Base-by-base conservation (phyloP, 2,888 invertebrate genomes). In the Antheraea yamamai region DNA sequence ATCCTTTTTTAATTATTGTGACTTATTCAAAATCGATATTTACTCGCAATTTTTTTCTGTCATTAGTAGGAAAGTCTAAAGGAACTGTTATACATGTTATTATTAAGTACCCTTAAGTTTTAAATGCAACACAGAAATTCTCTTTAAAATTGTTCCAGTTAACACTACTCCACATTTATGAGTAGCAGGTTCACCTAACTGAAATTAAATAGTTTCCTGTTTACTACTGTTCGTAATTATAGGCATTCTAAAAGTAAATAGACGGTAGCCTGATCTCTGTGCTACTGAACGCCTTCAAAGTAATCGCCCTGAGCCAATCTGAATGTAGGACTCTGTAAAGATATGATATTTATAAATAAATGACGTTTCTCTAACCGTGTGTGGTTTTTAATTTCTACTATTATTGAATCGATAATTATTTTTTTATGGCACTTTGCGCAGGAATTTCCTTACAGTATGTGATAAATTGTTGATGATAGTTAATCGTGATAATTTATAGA, bases 151-250 rank as follows among this genome's bases (percentile, higher is more conserved):
- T 72, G 73, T 55, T 61, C 58, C 61, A 66, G 55, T 23, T 61
- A 51, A 66, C 74, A 66, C 72, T n/a, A 35, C 55, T 47, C 26
- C 66, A 23, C 51, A 66, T 74, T 47, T 68, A 55, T 35, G 51
- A 58, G 70, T 61, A 61, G 35, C 61, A 71, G 55, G 75, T 75
- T 66, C 66, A 64, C 55, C 72, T 73, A 73, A 23, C 39, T 68
- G 64, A 70, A 75, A 75, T 66, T 64, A 73, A 66, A 75, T 66
- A 52, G 66, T 55, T 75, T 75, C 73, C 75, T 73, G 75, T 68
- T 75, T 72, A 71, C 71, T 61, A 35, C 72, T 23, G 30, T 55
- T 75, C 55, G 55, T 75, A 75, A 72, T 75, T 64, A 68, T 55
- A n/a, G 68, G 66, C 51, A 39, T 26, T 66, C 39, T 75, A 73